Evolutionary conservation across 37 sponge, comb jelly and placozoan genomes (phyloP), one percentile per base, ranked within the genome.

Genomic region (Chondrosia reniformis): DNA sequence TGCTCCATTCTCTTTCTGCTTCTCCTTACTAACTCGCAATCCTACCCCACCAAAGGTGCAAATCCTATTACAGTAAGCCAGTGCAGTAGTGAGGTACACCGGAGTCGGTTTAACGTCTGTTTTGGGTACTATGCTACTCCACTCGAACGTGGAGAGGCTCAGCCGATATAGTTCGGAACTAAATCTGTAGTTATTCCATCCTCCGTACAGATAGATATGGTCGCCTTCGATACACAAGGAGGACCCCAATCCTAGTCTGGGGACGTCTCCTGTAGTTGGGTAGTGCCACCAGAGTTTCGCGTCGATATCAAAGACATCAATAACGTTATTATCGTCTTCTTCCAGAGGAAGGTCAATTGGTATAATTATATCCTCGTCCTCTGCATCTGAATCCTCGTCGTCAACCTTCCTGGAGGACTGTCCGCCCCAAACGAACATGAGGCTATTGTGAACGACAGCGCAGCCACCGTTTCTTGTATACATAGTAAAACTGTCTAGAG

Each of bases 371-470:
- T 41, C 73, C 33, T 59, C 74, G 7, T 63, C 74, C 3, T 64
- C 45, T 17, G 37, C 82, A 2, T 74, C 75, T 13, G 43, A 61
- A 0, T 77, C 78, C 1, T 32, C 33, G 34, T 71, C 78, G 2
- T 69, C 72, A 42, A 31, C 33, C 65, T 38, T 55, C n/a, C n/a
- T 34, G 33, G 59, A 58, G 3, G 37, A 41, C 5, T 88, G 52
- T 19, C 89, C 89, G 42, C 89, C 89, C 89, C 89, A 88, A 1
- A 88, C n/a, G 61, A 80, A 88, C 40, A 88, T 37, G 40, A 56
- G 75, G 22, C 57, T 61, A 7, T 75, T 72, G 19, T 76, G 31
- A 0, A 87, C 36, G 17, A 43, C 84, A 30, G 76, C 89, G 66
- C 89, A 84, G 15, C 89, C 89, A 4, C 59, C 89, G 56, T 88